Evolutionary conservation across 1,140 invertebrate species (phyloP).

Genomic region (Arion vulgaris): DNA sequence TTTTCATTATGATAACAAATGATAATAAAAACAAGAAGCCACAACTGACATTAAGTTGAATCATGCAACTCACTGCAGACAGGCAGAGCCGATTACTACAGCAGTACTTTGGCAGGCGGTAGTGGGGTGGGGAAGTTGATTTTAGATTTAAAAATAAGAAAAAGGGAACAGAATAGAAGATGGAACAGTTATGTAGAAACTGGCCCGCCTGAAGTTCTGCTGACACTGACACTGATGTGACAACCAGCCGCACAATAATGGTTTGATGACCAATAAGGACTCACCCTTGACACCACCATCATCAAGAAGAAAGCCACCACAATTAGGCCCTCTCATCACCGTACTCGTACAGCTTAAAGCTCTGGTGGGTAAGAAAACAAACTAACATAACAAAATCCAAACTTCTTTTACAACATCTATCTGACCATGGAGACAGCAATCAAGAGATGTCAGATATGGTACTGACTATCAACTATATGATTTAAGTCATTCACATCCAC

Average conservation of each 20-base stretch:
- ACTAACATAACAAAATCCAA: not conserved
- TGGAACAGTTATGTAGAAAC: not conserved
- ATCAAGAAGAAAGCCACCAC: not conserved
- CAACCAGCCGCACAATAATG: not conserved
- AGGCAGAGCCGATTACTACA: not conserved
- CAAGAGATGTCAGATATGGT: too few relatives aligned
- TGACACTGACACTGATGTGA: not conserved
- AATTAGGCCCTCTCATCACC: slow-evolving; percentile 25
- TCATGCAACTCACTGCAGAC: slow-evolving; percentile 3
- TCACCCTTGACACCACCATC: not conserved
- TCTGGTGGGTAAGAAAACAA: slow-evolving; percentile 64
- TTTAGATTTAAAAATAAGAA: not conserved
- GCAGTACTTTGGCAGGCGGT: not conserved
- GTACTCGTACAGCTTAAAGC: slow-evolving; percentile 40
- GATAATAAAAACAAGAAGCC: not conserved
- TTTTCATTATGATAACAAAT: not conserved
- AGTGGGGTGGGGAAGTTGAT: not conserved
- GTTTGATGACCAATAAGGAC: not conserved
- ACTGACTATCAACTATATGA: too few relatives aligned
- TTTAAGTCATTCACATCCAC: too few relatives aligned
- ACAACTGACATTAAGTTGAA: slow-evolving; percentile 11
- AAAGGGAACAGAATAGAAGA: not conserved
- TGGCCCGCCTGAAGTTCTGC: not conserved
- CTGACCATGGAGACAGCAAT: too few relatives aligned
- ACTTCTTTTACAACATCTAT: slow-evolving; percentile 2